phyloP scores from a whole-genome alignment of 1,140 invertebrate species.

The Hycleus phaleratus region DNA sequence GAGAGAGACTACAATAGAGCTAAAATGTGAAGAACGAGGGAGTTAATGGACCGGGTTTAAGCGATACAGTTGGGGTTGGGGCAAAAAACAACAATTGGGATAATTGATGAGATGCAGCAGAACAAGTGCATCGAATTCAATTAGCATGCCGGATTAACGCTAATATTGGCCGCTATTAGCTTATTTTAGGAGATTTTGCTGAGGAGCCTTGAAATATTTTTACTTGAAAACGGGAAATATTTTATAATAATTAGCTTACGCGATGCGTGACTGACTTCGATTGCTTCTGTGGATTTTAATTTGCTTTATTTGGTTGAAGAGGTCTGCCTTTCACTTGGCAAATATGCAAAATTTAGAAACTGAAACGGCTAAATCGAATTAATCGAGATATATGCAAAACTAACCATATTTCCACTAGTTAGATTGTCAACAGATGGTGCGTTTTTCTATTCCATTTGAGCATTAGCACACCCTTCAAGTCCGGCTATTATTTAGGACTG shows the following conservation, averaged over 20 bases:
- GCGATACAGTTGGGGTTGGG: background rate
- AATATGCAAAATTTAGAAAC: no score
- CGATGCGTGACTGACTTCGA: background rate
- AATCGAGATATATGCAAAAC: conserved; percentile 33
- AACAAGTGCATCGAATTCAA: conserved; percentile 17
- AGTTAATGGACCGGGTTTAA: background rate
- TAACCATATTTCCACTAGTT: conserved; percentile 25
- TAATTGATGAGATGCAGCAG: conserved; percentile 4
- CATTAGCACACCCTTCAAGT: conserved; percentile 34
- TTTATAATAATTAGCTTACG: background rate
- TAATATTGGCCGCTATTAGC: background rate
- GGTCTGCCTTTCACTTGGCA: no score
- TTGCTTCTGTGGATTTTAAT: background rate
- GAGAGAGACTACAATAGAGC: no score
- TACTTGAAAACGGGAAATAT: background rate
- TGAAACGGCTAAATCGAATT: conserved; percentile 28
- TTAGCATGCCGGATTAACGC: conserved; percentile 16
- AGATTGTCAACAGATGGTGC: conserved; percentile 43
- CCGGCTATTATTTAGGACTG: no score
- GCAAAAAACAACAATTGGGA: background rate
- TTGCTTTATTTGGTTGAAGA: background rate
- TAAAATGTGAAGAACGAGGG: background rate
- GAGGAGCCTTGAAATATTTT: background rate
- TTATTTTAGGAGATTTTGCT: background rate
- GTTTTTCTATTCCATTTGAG: conserved; percentile 42